Percentiles rank a stretch among this genome's conserved stretches.
Evolutionary conservation across 2,888 invertebrate species (phyloP).

Genomic region (Epirrhoe tristata): DNA sequence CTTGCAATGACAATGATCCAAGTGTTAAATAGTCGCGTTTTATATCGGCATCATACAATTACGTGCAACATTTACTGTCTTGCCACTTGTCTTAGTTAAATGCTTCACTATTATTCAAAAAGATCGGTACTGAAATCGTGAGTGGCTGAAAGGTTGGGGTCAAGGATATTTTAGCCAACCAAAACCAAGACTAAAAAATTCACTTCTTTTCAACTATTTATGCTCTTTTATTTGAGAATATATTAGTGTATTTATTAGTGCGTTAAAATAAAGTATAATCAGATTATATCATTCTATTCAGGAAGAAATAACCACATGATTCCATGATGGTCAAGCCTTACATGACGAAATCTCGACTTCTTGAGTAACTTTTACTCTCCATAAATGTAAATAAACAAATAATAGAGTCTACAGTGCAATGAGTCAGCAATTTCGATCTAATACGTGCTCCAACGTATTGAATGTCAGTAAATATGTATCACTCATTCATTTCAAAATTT

Average conservation of each 20-base stretch:
- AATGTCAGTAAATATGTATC: slow-evolving; percentile 6
- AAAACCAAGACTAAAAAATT: too few species aligned
- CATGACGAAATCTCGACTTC: background rate
- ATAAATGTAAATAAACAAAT: background rate
- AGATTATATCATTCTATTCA: too few species aligned
- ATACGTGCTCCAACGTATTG: slow-evolving; percentile 5
- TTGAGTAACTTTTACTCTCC: slow-evolving; percentile 1
- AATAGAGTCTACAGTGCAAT: background rate
- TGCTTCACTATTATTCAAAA: too few species aligned
- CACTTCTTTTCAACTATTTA: too few species aligned
- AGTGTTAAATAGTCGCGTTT: slow-evolving; percentile 31
- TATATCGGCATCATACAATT: slow-evolving; percentile 23
- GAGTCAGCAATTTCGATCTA: slow-evolving; percentile 12
- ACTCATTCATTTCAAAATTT: slow-evolving; percentile 11
- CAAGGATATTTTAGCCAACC: too few species aligned
- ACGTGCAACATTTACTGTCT: slow-evolving; percentile 14
- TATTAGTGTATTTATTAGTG: too few species aligned
- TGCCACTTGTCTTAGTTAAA: background rate
- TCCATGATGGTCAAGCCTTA: background rate
- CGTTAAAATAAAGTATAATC: too few species aligned
- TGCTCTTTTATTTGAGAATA: too few species aligned
- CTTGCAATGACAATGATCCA: slow-evolving; percentile 35
- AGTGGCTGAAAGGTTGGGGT: too few species aligned
- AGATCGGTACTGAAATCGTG: too few species aligned
- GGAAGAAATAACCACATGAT: background rate